phyloP scores from a whole-genome alignment of 1,140 invertebrate genomes.

The Dolichoris vasculosae region DNA sequence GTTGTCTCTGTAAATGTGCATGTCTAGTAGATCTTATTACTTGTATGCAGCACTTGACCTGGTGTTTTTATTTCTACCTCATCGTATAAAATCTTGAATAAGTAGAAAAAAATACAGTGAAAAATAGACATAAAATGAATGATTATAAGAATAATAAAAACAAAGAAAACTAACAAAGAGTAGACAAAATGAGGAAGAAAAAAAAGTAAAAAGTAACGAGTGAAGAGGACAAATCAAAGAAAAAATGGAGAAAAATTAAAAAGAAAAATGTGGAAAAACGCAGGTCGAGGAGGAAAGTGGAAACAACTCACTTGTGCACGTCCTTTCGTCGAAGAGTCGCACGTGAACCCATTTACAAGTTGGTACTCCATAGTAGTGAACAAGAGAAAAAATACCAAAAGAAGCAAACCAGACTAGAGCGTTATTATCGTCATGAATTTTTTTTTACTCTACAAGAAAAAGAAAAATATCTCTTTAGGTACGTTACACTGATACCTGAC shows the following conservation, averaged over 20 bases:
- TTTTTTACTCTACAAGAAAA: neutral
- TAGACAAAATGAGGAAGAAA: constrained; percentile 40
- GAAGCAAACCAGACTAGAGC: neutral
- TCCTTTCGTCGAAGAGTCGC: constrained; percentile 48
- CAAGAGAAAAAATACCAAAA: neutral
- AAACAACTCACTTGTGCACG: constrained; percentile 67
- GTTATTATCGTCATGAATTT: constrained; percentile 12
- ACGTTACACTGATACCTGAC: neutral
- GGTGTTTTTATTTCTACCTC: constrained; percentile 64
- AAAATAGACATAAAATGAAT: neutral
- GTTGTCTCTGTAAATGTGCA: constrained; percentile 36
- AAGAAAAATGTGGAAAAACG: constrained; percentile 9
- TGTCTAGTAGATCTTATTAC: constrained; percentile 63
- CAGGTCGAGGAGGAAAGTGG: constrained; percentile 59
- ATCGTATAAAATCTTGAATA: neutral
- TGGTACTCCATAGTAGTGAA: neutral
- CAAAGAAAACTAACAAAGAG: neutral
- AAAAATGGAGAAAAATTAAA: neutral
- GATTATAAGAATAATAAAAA: neutral
- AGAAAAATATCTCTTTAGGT: neutral
- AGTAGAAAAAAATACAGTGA: neutral
- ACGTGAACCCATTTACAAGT: constrained; percentile 41
- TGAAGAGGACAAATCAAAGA: constrained; percentile 45
- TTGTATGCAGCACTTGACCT: constrained; percentile 61
- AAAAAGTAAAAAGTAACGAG: constrained; percentile 31